Conservation (phyloP, 1,140 invertebrate genomes). For the Formica exsecta region DNA sequence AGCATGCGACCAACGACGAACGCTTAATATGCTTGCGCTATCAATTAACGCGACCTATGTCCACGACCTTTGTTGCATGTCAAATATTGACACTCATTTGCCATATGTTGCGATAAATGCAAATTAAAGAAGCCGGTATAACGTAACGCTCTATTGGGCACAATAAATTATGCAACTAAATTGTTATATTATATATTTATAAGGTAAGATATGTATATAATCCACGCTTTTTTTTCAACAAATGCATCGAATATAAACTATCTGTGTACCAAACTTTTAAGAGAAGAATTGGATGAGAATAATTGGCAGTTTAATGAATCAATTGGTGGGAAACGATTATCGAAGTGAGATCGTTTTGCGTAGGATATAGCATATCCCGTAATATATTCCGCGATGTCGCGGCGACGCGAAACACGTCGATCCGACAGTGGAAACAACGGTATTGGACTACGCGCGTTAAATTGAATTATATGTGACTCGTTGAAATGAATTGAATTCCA, state of each 20-base stretch:
- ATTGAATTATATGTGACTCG: conserved; percentile 59
- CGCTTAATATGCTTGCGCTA: conserved; percentile 30
- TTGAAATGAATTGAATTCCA: conserved; percentile 56
- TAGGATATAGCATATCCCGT: too few species aligned
- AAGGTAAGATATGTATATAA: neutral
- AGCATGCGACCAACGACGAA: conserved; percentile 2
- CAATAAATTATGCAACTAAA: neutral
- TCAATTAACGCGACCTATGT: conserved; percentile 31
- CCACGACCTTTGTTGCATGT: neutral
- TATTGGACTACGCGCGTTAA: conserved; percentile 40
- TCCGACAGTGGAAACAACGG: conserved; percentile 17
- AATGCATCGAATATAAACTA: neutral
- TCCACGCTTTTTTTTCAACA: too few species aligned
- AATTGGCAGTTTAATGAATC: conserved; percentile 26
- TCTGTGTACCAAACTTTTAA: neutral
- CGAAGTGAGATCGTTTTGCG: neutral
- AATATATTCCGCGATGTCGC: conserved; percentile 1
- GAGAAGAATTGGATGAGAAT: neutral
- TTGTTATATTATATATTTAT: conserved; percentile 11
- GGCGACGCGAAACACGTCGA: conserved; percentile 20
- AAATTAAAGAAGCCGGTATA: conserved; percentile 2
- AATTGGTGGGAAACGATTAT: neutral
- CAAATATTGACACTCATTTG: conserved; percentile 6
- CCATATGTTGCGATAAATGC: neutral
- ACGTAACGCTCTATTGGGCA: neutral